Base-by-base conservation (phyloP, 2,888 invertebrate species). In the Tenthredo livida region DNA sequence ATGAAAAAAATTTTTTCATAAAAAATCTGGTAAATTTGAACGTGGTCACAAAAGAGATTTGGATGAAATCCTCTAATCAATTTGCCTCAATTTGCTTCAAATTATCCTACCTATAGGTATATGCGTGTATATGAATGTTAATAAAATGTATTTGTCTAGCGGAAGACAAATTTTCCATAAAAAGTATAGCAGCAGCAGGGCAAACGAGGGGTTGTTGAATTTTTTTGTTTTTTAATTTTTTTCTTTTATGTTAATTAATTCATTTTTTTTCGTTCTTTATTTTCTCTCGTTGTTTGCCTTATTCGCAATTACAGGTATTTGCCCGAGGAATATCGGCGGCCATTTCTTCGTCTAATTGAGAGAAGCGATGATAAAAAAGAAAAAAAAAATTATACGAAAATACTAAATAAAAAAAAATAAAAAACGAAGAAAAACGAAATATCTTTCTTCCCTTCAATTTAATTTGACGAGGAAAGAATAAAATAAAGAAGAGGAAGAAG, bases 61-160 rank as follows among this genome's bases (percentile, higher is more conserved):
- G 77, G 0, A 54, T 9, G 17, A 54, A 77, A 77, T 33, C 77
- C 77, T 77, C 54, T 77, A 77, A 77, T 77, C 77, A 77, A 77
- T 77, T 77, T 50, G 15, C 33, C 1, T 77, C 77, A 54, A 77
- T 77, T 77, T 50, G 25, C 25, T 12, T 2, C 70, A n/a, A 50
- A 50, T 50, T 50, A 17, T 50, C 50, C n/a, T 5, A 17, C 17
- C n/a, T n/a, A 50, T 5, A 29, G 29, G 29, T 29, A 50, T 17
- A 9, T n/a, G n/a, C n/a, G n/a, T 50, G 6, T 6, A 50, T 2
- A 33, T n/a, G n/a, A 54, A 54, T 54, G n/a, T 54, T 1, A 54
- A 47, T 47, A 15, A 25, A 70, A 29, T 70, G 17, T 6, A 70
- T 70, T 70, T 33, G 70, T 70, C 37, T 70, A 33, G 25, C 25